Evolutionary conservation across 2,113 vertebrate species (phyloP).

Genomic region (Coryphaenoides rupestris): DNA sequence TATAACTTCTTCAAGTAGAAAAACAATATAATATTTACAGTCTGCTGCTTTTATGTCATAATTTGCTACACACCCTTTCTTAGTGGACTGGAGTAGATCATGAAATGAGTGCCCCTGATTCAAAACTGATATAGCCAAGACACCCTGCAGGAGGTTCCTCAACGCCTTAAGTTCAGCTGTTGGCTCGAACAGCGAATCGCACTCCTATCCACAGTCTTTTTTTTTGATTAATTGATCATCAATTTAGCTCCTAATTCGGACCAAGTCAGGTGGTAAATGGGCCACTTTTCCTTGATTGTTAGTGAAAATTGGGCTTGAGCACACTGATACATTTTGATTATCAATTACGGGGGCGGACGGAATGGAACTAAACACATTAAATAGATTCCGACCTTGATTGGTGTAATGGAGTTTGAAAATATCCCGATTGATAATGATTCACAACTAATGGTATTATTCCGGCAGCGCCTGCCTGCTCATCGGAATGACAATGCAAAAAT

Average conservation of each 20-base stretch:
- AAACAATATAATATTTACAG: too few relatives aligned
- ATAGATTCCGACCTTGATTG: conserved; percentile 95
- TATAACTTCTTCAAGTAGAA: too few relatives aligned
- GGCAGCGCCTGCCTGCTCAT: conserved; percentile 89
- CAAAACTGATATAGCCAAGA: too few relatives aligned
- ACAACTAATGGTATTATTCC: conserved; percentile 96
- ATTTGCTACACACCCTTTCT: too few relatives aligned
- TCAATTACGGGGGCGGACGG: conserved; percentile 98
- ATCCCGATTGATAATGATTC: conserved; percentile 99
- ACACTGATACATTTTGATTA: conserved; percentile 99
- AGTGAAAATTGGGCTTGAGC: conserved; percentile 96
- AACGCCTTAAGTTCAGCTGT: too few relatives aligned
- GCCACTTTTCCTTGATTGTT: conserved; percentile 99
- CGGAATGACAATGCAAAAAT: conserved; percentile 94
- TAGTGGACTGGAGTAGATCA: too few relatives aligned
- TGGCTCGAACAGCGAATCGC: too few relatives aligned
- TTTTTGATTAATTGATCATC: conserved; percentile 99
- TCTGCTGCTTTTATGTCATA: too few relatives aligned
- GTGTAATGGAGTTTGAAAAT: conserved; percentile 99
- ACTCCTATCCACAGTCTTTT: conserved; percentile 70
- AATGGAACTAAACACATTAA: conserved; percentile 99
- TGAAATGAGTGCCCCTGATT: too few relatives aligned
- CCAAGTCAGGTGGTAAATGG: conserved; percentile 99
- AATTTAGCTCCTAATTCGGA: conserved; percentile 99
- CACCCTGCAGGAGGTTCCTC: too few relatives aligned